A percentile compares a stretch with the other conserved stretches of the same genome.
Evolutionary conservation across 2,888 invertebrate genomes (phyloP).

Genomic region (Drosophila nr. fundita): DNA sequence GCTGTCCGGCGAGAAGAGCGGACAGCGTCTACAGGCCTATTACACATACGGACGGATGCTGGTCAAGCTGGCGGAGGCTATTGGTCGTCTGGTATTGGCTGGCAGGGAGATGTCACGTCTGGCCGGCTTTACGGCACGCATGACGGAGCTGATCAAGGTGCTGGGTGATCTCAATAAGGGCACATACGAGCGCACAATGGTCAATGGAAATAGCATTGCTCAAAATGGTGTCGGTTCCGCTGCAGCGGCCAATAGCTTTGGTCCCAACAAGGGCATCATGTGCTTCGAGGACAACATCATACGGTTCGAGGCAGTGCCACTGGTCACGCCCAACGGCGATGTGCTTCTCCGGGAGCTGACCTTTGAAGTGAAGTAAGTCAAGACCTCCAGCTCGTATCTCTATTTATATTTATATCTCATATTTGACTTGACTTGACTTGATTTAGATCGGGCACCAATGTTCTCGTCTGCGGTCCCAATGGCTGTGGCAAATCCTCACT

Average conservation of each 20-base stretch:
- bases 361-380: conserved; percentile 92
- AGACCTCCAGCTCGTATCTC: conserved; percentile 30
- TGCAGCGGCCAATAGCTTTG: conserved; percentile 80
- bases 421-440: background rate
- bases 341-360: conserved; percentile 94
- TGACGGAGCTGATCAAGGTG: conserved; percentile 94
- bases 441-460: conserved; percentile 95
- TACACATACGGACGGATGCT: conserved; percentile 95
- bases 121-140: conserved; percentile 96
- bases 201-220: conserved; percentile 81
- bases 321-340: conserved; percentile 99
- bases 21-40: conserved; percentile 94
- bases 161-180: conserved; percentile 93
- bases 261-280: conserved; percentile 92
- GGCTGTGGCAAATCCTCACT: conserved; percentile 99
- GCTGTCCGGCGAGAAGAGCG: conserved; percentile 88
- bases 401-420: background rate
- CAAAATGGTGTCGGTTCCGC: conserved; percentile 53
- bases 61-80: conserved; percentile 97
- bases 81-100: conserved; percentile 96
- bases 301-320: conserved; percentile 95
- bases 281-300: conserved; percentile 95
- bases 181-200: conserved; percentile 88
- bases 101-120: conserved; percentile 97
- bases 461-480: conserved; percentile 99